Evolutionary conservation across 30 jellyfish, hydroid and myxozoan species (phyloP), one percentile per base, ranked within the genome.

Genomic region (Aurelia aurita complex sp. Pacific): DNA sequence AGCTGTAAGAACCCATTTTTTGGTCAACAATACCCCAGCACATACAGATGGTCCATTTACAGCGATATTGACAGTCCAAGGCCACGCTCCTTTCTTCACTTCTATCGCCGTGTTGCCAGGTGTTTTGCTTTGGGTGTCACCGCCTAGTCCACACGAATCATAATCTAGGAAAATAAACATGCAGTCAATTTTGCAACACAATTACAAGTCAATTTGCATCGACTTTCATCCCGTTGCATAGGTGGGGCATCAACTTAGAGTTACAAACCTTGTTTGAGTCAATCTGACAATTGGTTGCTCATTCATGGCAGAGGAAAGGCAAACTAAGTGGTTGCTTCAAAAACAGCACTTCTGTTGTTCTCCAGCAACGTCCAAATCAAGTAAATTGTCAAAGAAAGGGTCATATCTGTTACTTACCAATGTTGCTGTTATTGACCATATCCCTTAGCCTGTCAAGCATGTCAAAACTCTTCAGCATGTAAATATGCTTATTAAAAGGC

Each of bases 51-150:
- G 57, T 19, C 96, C 96, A 40, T 77, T 66, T 2, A 70, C 53
- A 63, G 40, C 50, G 16, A 86, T 46, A 33, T 38, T 35, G 17
- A 86, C 96, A 0, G 79, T 71, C 89, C 90, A 86, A 7, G 96
- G 96, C 96, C 96, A 86, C 1, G 90, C 89, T 9, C 96, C 96
- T 19, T 76, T 89, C 7, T 64, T 72, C 13, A 73, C 53, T 4
- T 17, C 79, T 11, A 76, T 38, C 46, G 87, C 86, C 32, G 17
- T 51, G 51, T 38, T 18, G 10, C 29, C 32, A 10, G 80, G 67
- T 12, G 42, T 51, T 76, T 84, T 87, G 68, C 89, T 76, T 46
- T 86, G 70, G 15, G 96, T 86, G 59, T 86, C 69, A 17, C 96
- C 96, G n/a, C 90, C 90, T 5, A 67, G 43, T 65, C 96, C 96